Conservation (phyloP, 92 coral and sea anemone genomes). For the Siderastrea siderea region DNA sequence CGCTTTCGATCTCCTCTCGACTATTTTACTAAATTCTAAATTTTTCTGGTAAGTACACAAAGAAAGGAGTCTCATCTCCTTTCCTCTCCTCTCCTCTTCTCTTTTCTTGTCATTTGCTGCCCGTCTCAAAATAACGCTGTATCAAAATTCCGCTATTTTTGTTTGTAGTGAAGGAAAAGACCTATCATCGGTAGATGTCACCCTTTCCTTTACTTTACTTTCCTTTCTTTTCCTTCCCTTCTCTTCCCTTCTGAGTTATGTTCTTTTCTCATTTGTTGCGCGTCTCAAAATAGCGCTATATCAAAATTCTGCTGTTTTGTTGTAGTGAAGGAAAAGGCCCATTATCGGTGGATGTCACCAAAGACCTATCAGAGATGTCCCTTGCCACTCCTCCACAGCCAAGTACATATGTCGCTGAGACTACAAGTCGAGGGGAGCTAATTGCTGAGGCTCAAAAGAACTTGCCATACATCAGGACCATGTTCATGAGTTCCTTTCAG, state of each 20-base stretch:
- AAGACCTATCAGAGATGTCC: slow-evolving; percentile 87
- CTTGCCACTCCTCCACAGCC: slow-evolving; percentile 70
- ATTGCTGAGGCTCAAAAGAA: slow-evolving; percentile 82
- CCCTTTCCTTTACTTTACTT: too few relatives aligned
- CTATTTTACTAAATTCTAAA: slow-evolving; percentile 77
- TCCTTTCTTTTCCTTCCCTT: too few relatives aligned
- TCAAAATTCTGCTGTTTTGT: neutral
- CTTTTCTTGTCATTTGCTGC: too few relatives aligned
- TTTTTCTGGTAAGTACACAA: slow-evolving; percentile 80
- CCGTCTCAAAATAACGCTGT: too few relatives aligned
- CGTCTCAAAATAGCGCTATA: too few relatives aligned
- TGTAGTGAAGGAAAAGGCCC: slow-evolving; percentile 66
- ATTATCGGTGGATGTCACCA: slow-evolving; percentile 65
- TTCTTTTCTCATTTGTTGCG: too few relatives aligned
- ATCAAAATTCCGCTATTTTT: neutral
- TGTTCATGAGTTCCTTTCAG: slow-evolving; percentile 81
- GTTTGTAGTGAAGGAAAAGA: neutral
- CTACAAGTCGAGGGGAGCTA: slow-evolving; percentile 73
- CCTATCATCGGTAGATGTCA: too few relatives aligned
- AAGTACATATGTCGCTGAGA: slow-evolving; percentile 65
- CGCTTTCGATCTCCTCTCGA: slow-evolving; percentile 92
- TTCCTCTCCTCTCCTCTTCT: too few relatives aligned
- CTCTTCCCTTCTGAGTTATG: too few relatives aligned
- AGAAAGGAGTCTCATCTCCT: neutral
- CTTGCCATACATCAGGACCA: slow-evolving; percentile 81